Evolutionary conservation across 1,140 invertebrate genomes (phyloP).

Genomic region (Ceratitis capitata): DNA sequence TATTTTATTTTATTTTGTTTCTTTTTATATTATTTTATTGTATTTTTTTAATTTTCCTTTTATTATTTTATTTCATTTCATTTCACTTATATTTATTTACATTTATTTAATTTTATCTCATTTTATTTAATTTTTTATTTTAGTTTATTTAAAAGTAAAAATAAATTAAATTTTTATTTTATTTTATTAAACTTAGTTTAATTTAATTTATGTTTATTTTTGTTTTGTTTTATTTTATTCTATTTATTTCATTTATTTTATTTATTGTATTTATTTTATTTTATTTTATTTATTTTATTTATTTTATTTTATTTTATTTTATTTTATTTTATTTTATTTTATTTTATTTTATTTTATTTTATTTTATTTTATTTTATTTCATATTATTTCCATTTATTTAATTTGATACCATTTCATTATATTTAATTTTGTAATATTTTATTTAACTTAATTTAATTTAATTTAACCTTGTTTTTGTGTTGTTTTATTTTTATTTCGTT

Average conservation of each 20-base stretch:
- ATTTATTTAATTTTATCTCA: neutral
- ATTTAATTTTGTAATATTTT: neutral
- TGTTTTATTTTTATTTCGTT: neutral
- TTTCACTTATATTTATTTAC: neutral
- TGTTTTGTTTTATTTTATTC: neutral
- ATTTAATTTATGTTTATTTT: neutral
- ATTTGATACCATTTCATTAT: neutral
- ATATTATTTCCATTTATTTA: neutral
- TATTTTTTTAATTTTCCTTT: no score
- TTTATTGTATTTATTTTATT: slow-evolving; percentile 2
- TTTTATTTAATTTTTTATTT: no score
- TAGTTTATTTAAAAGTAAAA: no score
- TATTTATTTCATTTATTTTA: neutral
- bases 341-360: neutral
- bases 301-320: neutral
- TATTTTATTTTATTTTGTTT: no score
- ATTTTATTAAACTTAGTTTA: neutral
- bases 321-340: neutral
- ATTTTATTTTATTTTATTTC: neutral
- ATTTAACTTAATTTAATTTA: no score
- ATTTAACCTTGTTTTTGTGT: neutral
- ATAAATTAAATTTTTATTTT: no score
- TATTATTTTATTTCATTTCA: neutral
- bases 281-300: neutral
- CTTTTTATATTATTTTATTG: no score